phyloP scores from a whole-genome alignment of 1,140 invertebrate genomes.

The Cyclina sinensis region DNA sequence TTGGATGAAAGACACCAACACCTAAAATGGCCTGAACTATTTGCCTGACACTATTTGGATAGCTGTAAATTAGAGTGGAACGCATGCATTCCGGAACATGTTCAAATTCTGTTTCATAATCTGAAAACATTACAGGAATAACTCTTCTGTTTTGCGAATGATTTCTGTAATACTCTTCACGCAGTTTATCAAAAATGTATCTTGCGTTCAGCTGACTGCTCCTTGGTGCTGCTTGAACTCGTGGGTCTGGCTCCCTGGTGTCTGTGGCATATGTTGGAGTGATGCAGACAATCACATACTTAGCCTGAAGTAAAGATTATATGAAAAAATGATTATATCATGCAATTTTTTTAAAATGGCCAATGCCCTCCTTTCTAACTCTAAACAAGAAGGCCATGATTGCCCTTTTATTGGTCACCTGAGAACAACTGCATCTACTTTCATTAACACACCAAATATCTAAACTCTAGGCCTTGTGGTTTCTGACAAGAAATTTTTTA shows the following conservation, averaged over 20 bases:
- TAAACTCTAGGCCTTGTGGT: no score
- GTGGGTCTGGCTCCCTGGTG: background rate
- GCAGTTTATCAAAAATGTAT: conserved; percentile 42
- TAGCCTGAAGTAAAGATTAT: conserved; percentile 24
- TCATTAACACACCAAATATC: no score
- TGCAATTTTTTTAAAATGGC: no score
- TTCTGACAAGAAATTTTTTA: no score
- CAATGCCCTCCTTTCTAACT: no score
- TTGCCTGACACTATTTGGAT: background rate
- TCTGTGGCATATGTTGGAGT: conserved; percentile 44
- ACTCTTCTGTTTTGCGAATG: background rate
- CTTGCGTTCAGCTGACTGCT: conserved; percentile 33
- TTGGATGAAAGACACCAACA: background rate
- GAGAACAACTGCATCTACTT: no score
- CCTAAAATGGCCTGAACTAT: conserved; percentile 22
- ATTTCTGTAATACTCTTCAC: conserved; percentile 26
- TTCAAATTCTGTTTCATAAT: background rate
- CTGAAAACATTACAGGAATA: conserved; percentile 33
- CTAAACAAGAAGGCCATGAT: no score
- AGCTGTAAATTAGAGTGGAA: conserved; percentile 22
- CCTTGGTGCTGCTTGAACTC: background rate
- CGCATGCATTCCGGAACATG: conserved; percentile 46
- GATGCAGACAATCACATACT: conserved; percentile 37
- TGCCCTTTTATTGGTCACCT: no score
- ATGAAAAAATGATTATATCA: background rate